A percentile compares a stretch with the other conserved stretches of the same genome.
Evolutionary conservation across 2,113 vertebrate species (phyloP).

Genomic region (zebrafish (Danio rerio)): DNA sequence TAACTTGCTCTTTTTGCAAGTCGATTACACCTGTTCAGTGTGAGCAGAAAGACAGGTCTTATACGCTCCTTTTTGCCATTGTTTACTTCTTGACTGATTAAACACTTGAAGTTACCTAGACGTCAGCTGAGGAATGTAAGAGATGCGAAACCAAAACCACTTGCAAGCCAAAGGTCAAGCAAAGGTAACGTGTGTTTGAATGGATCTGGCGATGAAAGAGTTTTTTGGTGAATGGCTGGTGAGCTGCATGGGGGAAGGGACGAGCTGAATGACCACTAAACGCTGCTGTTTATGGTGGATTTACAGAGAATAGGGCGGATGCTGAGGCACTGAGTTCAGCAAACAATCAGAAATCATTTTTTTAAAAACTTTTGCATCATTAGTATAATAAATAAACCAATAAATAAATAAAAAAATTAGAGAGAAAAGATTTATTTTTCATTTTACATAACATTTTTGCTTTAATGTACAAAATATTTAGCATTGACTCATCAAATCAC

Average conservation of each 20-base stretch:
- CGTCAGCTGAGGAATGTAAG: slow-evolving; percentile 25
- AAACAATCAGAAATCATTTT: no score
- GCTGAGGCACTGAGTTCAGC: no score
- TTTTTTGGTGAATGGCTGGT: background rate
- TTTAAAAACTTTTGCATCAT: no score
- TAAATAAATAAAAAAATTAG: no score
- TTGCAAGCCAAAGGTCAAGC: slow-evolving; percentile 14
- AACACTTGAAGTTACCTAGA: slow-evolving; percentile 44
- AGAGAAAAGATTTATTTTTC: no score
- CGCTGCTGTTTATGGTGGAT: background rate
- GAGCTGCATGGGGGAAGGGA: slow-evolving; percentile 1
- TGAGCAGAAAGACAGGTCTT: slow-evolving; percentile 65
- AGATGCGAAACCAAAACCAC: slow-evolving; percentile 27
- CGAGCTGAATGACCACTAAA: background rate
- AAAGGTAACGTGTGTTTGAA: slow-evolving; percentile 28
- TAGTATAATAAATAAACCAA: no score
- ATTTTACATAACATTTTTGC: no score
- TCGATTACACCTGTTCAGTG: slow-evolving; percentile 44
- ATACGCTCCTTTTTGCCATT: slow-evolving; percentile 43
- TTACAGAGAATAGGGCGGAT: no score
- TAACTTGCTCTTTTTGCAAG: slow-evolving; percentile 53
- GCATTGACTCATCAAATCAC: no score
- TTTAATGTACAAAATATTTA: no score
- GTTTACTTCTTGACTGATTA: background rate
- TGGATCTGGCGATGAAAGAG: slow-evolving; percentile 23